Evolutionary conservation across 2,888 invertebrate genomes (phyloP).

Genomic region (Encarsia formosa): DNA sequence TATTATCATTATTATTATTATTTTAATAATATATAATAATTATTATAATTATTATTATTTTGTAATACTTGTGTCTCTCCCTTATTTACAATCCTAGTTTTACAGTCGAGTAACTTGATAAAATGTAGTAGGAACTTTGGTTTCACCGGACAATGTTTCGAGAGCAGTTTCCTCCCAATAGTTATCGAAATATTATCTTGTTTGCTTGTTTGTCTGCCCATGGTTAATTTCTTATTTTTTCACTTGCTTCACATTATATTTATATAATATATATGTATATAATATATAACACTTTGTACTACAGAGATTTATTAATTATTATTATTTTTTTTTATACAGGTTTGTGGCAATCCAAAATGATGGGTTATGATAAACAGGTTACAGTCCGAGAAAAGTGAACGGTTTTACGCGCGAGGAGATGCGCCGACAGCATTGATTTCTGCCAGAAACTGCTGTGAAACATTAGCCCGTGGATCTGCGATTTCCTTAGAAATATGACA

Average conservation of each 20-base stretch:
- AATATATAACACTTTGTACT: constrained; percentile 26
- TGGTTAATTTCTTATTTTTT: not conserved
- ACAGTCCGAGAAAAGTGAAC: constrained; percentile 19
- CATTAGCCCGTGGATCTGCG: constrained; percentile 51
- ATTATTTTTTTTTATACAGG: constrained; percentile 26
- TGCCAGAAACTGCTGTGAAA: constrained; percentile 50
- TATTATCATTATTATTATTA: too few species aligned
- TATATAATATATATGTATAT: constrained; percentile 11
- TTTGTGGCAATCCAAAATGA: constrained; percentile 26
- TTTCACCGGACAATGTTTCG: constrained; percentile 57
- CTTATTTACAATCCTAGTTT: constrained; percentile 48
- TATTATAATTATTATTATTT: constrained; percentile 44
- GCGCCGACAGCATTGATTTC: constrained; percentile 36
- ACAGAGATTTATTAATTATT: too few species aligned
- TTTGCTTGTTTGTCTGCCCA: too few species aligned
- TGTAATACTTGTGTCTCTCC: constrained; percentile 42
- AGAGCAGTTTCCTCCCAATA: constrained; percentile 46
- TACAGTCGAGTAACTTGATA: constrained; percentile 50
- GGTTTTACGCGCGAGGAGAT: constrained; percentile 30
- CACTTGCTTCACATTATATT: constrained; percentile 23
- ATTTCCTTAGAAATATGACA: constrained; percentile 51
- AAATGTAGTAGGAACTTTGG: constrained; percentile 61
- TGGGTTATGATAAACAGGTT: constrained; percentile 8
- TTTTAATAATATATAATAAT: too few species aligned
- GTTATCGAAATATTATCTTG: constrained; percentile 23